phyloP scores from a whole-genome alignment of 2,888 invertebrate genomes.

The Acanthoscelides obtectus region DNA sequence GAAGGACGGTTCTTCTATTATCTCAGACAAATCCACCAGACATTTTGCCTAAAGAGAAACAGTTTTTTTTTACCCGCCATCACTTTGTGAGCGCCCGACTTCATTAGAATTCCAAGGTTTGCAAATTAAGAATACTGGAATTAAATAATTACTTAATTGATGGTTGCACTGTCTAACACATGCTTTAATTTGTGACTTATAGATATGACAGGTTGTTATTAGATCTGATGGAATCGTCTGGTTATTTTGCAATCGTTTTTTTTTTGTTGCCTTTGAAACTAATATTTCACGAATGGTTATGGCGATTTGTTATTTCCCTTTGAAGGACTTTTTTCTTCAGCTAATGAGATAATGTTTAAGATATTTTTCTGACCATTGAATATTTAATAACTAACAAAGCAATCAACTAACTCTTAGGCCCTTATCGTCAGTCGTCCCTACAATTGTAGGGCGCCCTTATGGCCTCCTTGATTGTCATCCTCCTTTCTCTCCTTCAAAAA shows the following conservation, averaged over 20 bases:
- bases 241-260: neutral
- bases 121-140: neutral
- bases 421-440: no score
- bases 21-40: neutral
- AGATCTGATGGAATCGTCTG: neutral
- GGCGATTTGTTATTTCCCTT: neutral
- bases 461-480: no score
- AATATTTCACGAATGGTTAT: no score
- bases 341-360: no score
- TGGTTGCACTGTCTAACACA: neutral
- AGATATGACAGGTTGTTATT: neutral
- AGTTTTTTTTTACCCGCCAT: neutral
- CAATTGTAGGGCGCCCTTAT: no score
- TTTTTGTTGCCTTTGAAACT: neutral
- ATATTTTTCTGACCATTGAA: no score
- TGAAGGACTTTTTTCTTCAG: no score
- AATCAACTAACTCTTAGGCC: no score
- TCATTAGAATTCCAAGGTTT: neutral
- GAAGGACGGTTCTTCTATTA: neutral
- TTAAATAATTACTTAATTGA: neutral
- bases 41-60: neutral
- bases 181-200: neutral
- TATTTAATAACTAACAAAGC: no score
- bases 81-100: neutral
- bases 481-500: no score